These are phyloP conservation scores for Nothoprocta pentlandii DNA, from an alignment of 2,113 vertebrate genomes.

Conservation along the genomic window DNA sequence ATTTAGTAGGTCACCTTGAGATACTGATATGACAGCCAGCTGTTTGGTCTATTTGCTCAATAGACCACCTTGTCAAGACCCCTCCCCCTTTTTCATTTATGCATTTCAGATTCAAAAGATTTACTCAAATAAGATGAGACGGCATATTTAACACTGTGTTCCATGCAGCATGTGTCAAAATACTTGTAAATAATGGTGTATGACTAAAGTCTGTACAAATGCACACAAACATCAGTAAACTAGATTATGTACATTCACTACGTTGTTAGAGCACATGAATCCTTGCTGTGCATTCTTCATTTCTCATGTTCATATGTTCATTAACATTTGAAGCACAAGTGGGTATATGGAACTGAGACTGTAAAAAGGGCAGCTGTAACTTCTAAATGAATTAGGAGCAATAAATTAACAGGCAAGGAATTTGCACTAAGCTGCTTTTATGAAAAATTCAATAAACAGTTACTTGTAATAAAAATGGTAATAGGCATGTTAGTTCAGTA, in stretches of 20 bases:
- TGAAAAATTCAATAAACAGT: slow-evolving; percentile 57
- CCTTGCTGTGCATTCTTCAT: neutral
- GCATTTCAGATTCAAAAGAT: neutral
- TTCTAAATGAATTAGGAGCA: slow-evolving; percentile 10
- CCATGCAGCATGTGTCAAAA: neutral
- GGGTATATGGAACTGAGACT: neutral
- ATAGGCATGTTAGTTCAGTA: slow-evolving; percentile 41
- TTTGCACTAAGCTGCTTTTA: slow-evolving; percentile 31
- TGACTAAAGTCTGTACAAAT: neutral
- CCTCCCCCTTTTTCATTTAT: neutral
- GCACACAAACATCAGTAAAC: neutral
- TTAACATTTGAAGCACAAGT: neutral
- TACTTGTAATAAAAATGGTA: slow-evolving; percentile 56
- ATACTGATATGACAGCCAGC: neutral
- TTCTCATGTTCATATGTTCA: neutral
- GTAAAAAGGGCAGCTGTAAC: neutral
- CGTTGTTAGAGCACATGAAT: neutral
- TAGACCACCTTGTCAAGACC: neutral
- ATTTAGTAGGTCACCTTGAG: neutral
- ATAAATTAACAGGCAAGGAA: slow-evolving; percentile 23
- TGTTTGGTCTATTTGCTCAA: neutral
- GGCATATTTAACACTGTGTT: neutral
- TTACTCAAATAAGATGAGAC: neutral
- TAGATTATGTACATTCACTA: neutral
- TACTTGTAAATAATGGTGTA: neutral